Percentiles rank a stretch among this genome's conserved stretches.
phyloP scores from a whole-genome alignment of 2,113 vertebrate species.

The Aythya baeri region DNA sequence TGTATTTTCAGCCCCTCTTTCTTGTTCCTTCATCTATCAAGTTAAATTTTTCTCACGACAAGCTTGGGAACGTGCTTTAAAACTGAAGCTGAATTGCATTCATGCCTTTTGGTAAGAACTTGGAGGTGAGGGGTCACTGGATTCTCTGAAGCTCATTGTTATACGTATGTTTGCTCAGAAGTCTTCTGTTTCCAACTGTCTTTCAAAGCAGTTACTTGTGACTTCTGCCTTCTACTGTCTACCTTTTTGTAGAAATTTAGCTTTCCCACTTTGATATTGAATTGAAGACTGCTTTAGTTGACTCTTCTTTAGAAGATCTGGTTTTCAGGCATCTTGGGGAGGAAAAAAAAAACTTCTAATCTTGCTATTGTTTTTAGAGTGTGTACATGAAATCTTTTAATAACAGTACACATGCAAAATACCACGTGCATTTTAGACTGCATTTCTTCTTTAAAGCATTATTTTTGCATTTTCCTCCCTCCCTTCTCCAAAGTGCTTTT shows the following conservation, averaged over 20 bases:
- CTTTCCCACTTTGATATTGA: background rate
- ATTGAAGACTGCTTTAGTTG: background rate
- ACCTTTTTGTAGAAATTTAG: background rate
- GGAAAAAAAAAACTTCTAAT: background rate
- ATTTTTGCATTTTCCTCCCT: background rate
- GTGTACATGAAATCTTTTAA: background rate
- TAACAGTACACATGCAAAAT: background rate
- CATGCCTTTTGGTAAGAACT: background rate
- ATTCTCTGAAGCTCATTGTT: background rate
- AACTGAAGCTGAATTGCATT: background rate
- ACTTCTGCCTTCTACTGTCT: background rate
- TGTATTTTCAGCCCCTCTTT: background rate
- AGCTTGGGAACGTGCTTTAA: background rate
- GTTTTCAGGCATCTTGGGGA: background rate
- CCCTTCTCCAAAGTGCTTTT: background rate
- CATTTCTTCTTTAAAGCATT: background rate
- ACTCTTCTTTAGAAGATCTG: background rate
- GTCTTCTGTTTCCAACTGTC: background rate
- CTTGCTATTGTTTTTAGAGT: background rate
- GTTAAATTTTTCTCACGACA: background rate
- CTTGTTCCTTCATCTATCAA: background rate
- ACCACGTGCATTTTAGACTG: accelerated
- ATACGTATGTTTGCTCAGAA: background rate
- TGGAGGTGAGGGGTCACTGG: background rate
- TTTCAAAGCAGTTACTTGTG: background rate